A percentile compares a stretch with the other conserved stretches of the same genome.
Conservation (phyloP, 1,140 invertebrate genomes). For the Micrasema longulum region DNA sequence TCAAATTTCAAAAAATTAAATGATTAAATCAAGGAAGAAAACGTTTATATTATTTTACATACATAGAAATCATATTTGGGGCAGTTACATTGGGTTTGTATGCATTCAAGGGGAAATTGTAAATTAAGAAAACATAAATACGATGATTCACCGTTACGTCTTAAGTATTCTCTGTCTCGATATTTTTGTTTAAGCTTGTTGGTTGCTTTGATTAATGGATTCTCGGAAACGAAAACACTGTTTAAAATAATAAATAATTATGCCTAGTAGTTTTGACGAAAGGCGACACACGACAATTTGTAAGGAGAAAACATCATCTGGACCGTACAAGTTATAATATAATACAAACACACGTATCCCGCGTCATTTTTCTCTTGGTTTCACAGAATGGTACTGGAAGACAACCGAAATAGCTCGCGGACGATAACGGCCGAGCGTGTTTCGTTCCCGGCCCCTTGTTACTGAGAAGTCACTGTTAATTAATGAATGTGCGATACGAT, state of each 20-base stretch:
- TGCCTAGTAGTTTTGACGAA: not conserved
- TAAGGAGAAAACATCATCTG: not conserved
- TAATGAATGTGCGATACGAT: slow-evolving; percentile 50
- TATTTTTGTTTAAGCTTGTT: slow-evolving; percentile 6
- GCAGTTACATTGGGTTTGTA: no score
- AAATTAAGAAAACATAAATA: no score
- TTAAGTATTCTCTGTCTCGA: no score
- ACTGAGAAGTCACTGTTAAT: slow-evolving; percentile 53
- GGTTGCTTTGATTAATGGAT: not conserved
- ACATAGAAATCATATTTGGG: no score
- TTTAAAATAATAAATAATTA: not conserved
- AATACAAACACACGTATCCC: not conserved
- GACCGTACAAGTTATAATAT: not conserved
- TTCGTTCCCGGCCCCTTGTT: slow-evolving; percentile 35
- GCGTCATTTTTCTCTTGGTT: not conserved
- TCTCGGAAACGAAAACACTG: not conserved
- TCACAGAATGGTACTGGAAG: not conserved
- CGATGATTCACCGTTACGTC: no score
- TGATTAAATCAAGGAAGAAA: no score
- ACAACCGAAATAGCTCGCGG: slow-evolving; percentile 32
- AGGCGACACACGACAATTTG: slow-evolving; percentile 20
- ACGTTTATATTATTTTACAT: no score
- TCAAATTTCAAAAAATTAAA: no score
- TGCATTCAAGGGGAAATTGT: no score
- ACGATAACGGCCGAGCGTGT: slow-evolving; percentile 30